Evolutionary conservation across 2,888 invertebrate genomes (phyloP), one percentile per base, ranked within the genome.

Genomic region (Apotomis betuletana): DNA sequence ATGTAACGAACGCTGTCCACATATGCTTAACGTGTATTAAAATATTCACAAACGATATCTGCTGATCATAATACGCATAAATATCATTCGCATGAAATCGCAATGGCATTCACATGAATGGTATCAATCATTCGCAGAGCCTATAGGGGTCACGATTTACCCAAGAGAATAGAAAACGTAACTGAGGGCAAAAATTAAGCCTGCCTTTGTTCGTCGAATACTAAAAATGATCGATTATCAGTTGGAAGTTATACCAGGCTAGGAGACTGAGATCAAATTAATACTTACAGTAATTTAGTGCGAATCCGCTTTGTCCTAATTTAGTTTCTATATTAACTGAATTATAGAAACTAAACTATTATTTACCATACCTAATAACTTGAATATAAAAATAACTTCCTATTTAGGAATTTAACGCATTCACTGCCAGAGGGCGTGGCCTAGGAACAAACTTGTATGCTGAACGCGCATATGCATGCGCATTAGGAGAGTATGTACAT

Each of bases 101-200:
- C 83, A 80, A 83, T 83, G 82, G 79, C 83, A 83, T 86, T 68
- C 71, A 76, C 81, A 83, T 81, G 77, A 85, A 86, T 83, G 84
- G 76, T 77, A 82, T 83, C 81, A 82, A 84, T 84, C 81, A 85
- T 86, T 89, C 89, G 90, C 89, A 82, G 76, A 75, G 80, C 85
- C 87, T 81, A 79, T 76, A 76, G 75, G 75, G 81, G 83, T 83
- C 76, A 74, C 57, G 80, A 84, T 78, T 77, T 41, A 76, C 74
- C 79, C 75, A 63, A 77, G 73, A 77, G 74, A 79, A 81, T 80
- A 76, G 63, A 74, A 64, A 64, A 62, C 55, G 71, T 71, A 62
- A 71, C 62, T 6, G 62, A 41, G 51, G 36, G 61, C 51, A 67
- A 71, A 67, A 71, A 67, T 58, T 67, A 41, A 55, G 51, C 57